Percentiles rank a stretch among this genome's conserved stretches.
Conservation (phyloP, 2,797 vertebrate genomes). For the Lerista edwardsae region DNA sequence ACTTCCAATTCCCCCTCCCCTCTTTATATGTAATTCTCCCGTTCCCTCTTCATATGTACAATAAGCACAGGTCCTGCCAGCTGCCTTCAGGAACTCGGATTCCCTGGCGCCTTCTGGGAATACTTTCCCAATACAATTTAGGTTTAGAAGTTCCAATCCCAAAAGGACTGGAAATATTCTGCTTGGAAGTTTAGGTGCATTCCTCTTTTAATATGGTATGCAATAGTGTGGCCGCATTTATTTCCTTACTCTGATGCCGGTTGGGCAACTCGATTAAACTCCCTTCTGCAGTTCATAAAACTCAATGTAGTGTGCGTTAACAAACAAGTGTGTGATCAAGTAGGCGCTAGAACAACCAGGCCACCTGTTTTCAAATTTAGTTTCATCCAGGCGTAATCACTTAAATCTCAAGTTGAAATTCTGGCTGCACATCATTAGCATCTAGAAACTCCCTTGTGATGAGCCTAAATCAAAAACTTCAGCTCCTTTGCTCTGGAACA, state of each 20-base stretch:
- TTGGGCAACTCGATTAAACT: constrained; percentile 10
- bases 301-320: constrained; percentile 25
- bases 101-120: neutral
- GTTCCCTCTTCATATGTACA: too few relatives aligned
- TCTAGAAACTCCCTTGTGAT: neutral
- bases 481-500: neutral
- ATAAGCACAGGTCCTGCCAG: neutral
- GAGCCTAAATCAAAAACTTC: neutral
- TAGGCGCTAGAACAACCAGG: constrained; percentile 19
- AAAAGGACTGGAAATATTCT: neutral
- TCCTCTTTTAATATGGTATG: constrained; percentile 23
- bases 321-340: constrained; percentile 21
- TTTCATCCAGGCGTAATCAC: constrained; percentile 17
- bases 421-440: constrained; percentile 4
- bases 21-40: too few relatives aligned
- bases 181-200: neutral
- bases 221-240: constrained; percentile 11
- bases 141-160: neutral
- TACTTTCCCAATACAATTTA: neutral
- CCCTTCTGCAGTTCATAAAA: constrained; percentile 27
- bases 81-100: neutral
- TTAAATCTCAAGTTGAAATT: constrained; percentile 6
- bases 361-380: constrained; percentile 32
- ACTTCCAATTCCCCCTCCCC: too few relatives aligned
- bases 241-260: constrained; percentile 8